phyloP scores from a whole-genome alignment of 2,797 vertebrate genomes.

The Cirrhinus mrigala region DNA sequence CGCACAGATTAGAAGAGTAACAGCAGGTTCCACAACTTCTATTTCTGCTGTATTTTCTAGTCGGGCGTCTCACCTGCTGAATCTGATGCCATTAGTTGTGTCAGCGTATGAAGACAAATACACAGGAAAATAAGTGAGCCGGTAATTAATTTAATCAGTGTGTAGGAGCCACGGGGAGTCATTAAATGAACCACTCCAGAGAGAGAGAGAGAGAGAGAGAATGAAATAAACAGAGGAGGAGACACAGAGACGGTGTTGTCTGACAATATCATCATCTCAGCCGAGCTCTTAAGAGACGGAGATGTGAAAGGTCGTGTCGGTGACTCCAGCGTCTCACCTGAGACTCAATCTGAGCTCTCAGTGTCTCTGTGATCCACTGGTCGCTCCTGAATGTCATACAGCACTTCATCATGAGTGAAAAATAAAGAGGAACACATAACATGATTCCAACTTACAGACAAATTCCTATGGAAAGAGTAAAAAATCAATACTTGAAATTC shows the following conservation, averaged over 20 bases:
- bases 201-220: not conserved
- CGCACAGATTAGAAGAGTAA: not conserved
- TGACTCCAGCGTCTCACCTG: not conserved
- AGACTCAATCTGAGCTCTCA: not conserved
- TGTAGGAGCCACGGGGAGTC: constrained; percentile 37
- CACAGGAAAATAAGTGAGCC: constrained; percentile 21
- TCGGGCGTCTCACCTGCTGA: constrained; percentile 1
- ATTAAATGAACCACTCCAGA: constrained; percentile 31
- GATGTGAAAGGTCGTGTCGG: not conserved
- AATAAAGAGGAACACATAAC: not conserved
- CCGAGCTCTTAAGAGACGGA: not conserved
- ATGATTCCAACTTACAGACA: not conserved
- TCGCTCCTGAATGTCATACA: constrained; percentile 8
- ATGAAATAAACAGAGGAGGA: not conserved
- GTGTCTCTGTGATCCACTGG: not conserved
- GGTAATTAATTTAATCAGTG: constrained; percentile 53
- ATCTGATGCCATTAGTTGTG: constrained; percentile 43
- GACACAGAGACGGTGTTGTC: not conserved
- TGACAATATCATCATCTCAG: not conserved
- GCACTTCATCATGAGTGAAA: not conserved
- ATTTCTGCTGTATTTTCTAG: not conserved
- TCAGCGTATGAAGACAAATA: constrained; percentile 14
- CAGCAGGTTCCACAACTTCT: not conserved
- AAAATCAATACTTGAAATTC: not conserved
- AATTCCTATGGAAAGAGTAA: not conserved